These are phyloP conservation scores for Ageneiosus marmoratus DNA, from an alignment of 2,113 vertebrate genomes.

Conservation along the genomic window DNA sequence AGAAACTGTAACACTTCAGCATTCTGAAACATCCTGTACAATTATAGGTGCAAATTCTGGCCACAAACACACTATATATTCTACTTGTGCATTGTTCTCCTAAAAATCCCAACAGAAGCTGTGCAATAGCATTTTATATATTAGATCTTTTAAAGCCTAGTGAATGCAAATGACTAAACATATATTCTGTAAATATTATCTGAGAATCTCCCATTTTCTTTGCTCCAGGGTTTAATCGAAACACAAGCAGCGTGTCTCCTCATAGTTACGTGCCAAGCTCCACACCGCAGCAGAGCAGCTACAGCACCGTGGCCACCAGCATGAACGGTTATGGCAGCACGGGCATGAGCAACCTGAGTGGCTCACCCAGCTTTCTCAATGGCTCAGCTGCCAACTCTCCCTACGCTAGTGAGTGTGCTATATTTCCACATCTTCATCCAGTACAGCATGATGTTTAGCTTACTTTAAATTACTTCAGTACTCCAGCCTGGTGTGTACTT, in stretches of 20 bases:
- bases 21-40: neutral
- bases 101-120: neutral
- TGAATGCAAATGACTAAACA: neutral
- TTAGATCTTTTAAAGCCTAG: neutral
- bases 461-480: neutral
- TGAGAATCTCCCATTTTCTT: neutral
- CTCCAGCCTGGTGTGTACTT: neutral
- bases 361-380: constrained; percentile 96
- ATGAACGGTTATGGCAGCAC: constrained; percentile 96
- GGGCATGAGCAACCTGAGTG: constrained; percentile 94
- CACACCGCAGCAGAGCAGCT: constrained; percentile 95
- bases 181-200: neutral
- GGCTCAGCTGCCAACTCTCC: constrained; percentile 98
- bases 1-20: neutral
- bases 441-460: neutral
- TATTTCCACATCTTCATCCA: no score
- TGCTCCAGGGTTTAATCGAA: constrained; percentile 89
- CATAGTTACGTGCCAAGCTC: constrained; percentile 96
- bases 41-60: neutral
- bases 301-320: constrained; percentile 93
- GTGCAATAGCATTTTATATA: neutral
- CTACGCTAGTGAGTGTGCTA: constrained; percentile 90
- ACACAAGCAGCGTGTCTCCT: constrained; percentile 95
- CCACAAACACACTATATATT: neutral
- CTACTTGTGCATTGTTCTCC: neutral